Evolutionary conservation across 2,113 vertebrate species (phyloP).

Genomic region (Bettongia penicillata): DNA sequence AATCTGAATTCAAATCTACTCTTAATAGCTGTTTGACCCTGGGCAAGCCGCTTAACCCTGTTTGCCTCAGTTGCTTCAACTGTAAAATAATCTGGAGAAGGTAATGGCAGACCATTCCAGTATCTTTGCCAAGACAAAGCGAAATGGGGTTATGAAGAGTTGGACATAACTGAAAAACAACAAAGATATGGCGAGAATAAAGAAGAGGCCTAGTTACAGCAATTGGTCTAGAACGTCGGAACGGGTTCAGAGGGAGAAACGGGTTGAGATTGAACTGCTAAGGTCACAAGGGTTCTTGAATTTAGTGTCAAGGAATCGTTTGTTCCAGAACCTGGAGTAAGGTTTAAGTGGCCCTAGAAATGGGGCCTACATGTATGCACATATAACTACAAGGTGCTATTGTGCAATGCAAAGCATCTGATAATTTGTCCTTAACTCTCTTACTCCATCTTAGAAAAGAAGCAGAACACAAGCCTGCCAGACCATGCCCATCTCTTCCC

Average conservation of each 20-base stretch:
- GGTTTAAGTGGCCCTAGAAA: no score
- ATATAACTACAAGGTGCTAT: no score
- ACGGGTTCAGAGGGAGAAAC: no score
- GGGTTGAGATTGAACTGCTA: no score
- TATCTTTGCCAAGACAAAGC: not conserved
- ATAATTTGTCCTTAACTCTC: not conserved
- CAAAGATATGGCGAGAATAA: not conserved
- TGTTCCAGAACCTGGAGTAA: no score
- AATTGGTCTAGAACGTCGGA: no score
- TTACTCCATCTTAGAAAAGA: not conserved
- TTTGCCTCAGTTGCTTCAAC: not conserved
- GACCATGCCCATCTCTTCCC: not conserved
- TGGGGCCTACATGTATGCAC: no score
- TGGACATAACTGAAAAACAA: not conserved
- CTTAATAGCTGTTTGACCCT: not conserved
- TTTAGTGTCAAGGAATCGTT: no score
- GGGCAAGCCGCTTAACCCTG: not conserved
- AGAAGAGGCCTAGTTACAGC: not conserved
- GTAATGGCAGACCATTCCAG: not conserved
- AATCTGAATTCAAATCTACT: not conserved
- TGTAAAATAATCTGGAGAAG: not conserved
- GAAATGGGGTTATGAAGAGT: not conserved
- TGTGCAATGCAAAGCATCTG: no score
- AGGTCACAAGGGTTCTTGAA: no score
- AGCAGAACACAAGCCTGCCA: not conserved